These are phyloP conservation scores for Halcyon leucocephala DNA, from an alignment of 2,797 vertebrate species.

Conservation along the genomic window DNA sequence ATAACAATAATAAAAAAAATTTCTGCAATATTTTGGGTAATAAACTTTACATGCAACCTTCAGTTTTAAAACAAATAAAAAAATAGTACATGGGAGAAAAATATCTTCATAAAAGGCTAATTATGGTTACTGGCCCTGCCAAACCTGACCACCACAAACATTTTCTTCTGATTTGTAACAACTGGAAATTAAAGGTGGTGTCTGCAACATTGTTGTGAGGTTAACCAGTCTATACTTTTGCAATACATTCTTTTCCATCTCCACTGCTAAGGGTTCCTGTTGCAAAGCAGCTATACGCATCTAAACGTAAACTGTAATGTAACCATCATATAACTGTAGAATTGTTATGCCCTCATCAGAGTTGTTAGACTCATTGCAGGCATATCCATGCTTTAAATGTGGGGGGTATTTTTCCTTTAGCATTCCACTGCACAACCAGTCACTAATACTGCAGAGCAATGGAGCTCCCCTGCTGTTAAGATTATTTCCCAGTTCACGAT, in stretches of 20 bases:
- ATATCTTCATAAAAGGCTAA: neutral
- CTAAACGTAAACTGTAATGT: neutral
- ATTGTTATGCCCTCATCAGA: neutral
- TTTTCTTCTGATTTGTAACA: neutral
- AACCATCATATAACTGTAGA: neutral
- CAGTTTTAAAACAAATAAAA: neutral
- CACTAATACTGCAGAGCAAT: neutral
- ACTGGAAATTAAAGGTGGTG: neutral
- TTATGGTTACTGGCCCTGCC: neutral
- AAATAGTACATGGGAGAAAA: neutral
- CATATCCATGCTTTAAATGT: neutral
- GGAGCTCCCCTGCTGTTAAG: neutral
- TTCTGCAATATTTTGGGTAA: neutral
- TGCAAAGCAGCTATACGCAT: rapidly evolving
- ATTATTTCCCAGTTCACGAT: neutral
- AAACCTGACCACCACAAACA: neutral
- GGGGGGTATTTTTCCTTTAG: neutral
- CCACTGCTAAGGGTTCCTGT: neutral
- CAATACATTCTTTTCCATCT: neutral
- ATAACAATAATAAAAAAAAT: neutral
- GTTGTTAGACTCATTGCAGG: neutral
- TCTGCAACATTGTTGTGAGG: neutral
- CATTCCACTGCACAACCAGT: neutral
- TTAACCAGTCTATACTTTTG: neutral
- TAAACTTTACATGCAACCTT: neutral